phyloP scores from a whole-genome alignment of 2,797 vertebrate species.

The Tauraco hartlaubi region DNA sequence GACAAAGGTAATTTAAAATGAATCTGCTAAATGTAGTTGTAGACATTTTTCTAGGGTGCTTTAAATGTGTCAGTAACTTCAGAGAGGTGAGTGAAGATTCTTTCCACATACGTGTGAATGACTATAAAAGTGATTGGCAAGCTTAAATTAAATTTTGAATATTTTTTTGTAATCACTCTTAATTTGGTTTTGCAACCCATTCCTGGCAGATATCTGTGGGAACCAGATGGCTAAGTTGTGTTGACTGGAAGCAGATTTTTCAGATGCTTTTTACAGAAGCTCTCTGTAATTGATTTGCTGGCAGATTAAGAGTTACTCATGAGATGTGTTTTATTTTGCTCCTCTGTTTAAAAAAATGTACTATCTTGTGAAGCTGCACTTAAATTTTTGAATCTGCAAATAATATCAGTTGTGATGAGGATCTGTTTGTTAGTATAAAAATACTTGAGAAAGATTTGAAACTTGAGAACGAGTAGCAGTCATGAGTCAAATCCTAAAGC shows the following conservation, averaged over 20 bases:
- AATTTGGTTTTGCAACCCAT: constrained; percentile 48
- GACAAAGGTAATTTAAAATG: not conserved
- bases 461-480: not conserved
- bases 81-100: constrained; percentile 18
- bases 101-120: not conserved
- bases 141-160: constrained; percentile 29
- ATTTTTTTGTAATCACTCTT: constrained; percentile 40
- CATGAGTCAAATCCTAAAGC: constrained; percentile 11
- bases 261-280: constrained; percentile 52
- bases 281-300: constrained; percentile 50
- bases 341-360: not conserved
- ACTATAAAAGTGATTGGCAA: constrained; percentile 19
- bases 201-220: constrained; percentile 55
- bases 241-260: constrained; percentile 72
- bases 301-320: constrained; percentile 55
- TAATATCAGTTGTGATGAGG: not conserved
- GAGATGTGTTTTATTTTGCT: constrained; percentile 38
- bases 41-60: not conserved
- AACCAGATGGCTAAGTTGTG: constrained; percentile 63
- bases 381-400: constrained; percentile 5
- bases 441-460: not conserved
- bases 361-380: not conserved
- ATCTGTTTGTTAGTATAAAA: not conserved
- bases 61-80: constrained; percentile 2
- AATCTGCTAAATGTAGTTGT: not conserved